Conservation (phyloP, 2,888 invertebrate genomes). For the Pollenia amentaria region DNA sequence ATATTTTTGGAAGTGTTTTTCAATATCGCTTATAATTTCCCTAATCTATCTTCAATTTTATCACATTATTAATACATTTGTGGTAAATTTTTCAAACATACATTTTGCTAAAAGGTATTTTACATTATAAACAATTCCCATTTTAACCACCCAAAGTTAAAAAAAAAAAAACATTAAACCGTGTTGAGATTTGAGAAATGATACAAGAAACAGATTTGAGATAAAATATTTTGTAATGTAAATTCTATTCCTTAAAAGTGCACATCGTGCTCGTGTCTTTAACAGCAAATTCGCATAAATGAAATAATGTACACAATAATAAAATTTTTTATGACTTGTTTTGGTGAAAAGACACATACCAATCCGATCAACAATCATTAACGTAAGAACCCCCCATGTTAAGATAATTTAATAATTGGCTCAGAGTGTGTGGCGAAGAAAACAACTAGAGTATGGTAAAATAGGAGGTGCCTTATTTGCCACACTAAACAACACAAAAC, state of each 20-base stretch:
- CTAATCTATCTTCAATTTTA: no score
- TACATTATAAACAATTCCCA: no score
- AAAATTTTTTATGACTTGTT: slow-evolving; percentile 60
- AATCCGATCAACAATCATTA: slow-evolving; percentile 52
- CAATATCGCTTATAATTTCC: no score
- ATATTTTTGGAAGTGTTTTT: no score
- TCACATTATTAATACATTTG: no score
- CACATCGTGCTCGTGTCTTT: background rate
- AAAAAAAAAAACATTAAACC: background rate
- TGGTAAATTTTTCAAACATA: no score
- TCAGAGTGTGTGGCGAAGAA: slow-evolving; percentile 19
- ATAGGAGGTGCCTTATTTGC: slow-evolving; percentile 68
- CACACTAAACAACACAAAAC: slow-evolving; percentile 41
- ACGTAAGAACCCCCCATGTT: slow-evolving; percentile 45
- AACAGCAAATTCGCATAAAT: slow-evolving; percentile 38
- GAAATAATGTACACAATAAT: slow-evolving; percentile 61
- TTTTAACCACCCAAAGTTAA: no score
- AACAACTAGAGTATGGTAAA: slow-evolving; percentile 36
- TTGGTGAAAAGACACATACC: slow-evolving; percentile 51
- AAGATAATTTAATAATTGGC: slow-evolving; percentile 69
- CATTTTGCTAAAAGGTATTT: no score
- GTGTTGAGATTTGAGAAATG: slow-evolving; percentile 5
- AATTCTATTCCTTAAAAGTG: slow-evolving; percentile 19
- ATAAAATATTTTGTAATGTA: slow-evolving; percentile 12
- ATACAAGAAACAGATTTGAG: background rate